Evolutionary conservation across 1,140 invertebrate genomes (phyloP), one percentile per base, ranked within the genome.

Genomic region (Nebria ingens): DNA sequence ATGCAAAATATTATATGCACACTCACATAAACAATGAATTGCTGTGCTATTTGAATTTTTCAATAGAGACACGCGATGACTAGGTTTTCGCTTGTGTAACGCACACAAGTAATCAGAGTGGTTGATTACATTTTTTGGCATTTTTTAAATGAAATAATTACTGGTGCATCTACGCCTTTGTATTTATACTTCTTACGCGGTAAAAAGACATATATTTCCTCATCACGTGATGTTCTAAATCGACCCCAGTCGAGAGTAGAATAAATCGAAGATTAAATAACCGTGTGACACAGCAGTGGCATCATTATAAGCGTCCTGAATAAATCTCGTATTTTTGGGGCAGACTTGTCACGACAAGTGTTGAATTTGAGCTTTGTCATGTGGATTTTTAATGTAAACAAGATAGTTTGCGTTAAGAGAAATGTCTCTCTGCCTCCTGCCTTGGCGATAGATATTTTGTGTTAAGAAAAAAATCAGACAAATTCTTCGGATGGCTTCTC

Each of bases 401-500:
- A 73, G 63, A 56, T 71, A 70, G 57, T 65, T 65, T 17, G 65
- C 59, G 58, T 71, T 71, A 9, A 71, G 52, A 6, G 64, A 68
- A 22, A 71, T 71, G 54, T 70, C 66, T 51, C 68, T 56, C 50
- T 68, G 64, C 0, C 65, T 63, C 58, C 62, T 64, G 9, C 68
- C 68, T 62, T 71, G 67, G 62, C 72, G 64, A 61, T 72, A 70
- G 53, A 72, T 38, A 58, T 72, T 72, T 64, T 72, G 70, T 21
- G 70, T 69, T 51, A 71, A 68, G 52, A 66, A n/a, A 73, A 59
- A 73, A 68, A 21, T 71, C 69, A 59, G 65, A 71, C 15, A 71
- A 55, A 56, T 73, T 73, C 55, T 64, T 53, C 56, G 68, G 62
- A 62, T 72, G 65, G 61, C 63, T 66, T 6, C 64, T 65, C 65